Evolutionary conservation across 1,140 invertebrate genomes (phyloP).

Genomic region (Drosophila sp.): DNA sequence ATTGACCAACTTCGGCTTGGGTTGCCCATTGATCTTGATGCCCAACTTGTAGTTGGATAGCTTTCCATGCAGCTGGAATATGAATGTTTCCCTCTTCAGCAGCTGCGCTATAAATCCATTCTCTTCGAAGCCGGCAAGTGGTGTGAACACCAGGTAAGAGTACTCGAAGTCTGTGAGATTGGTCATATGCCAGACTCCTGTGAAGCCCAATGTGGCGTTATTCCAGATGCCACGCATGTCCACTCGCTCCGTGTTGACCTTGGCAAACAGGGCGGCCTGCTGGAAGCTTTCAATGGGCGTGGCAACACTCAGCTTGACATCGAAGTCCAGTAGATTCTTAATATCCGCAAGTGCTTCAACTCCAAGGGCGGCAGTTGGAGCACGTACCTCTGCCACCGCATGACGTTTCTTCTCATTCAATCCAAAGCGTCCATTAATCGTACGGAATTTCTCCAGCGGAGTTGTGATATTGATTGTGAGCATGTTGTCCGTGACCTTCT

Average conservation of each 20-base stretch:
- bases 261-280: constrained; percentile 85
- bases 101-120: constrained; percentile 90
- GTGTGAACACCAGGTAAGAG: constrained; percentile 90
- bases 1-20: constrained; percentile 85
- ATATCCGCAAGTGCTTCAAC: constrained; percentile 88
- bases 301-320: constrained; percentile 89
- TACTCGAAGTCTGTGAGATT: constrained; percentile 90
- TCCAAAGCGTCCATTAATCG: constrained; percentile 88
- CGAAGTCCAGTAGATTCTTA: constrained; percentile 87
- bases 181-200: constrained; percentile 90
- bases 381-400: constrained; percentile 89
- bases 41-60: constrained; percentile 88
- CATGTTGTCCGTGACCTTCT: constrained; percentile 88
- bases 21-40: constrained; percentile 85
- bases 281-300: constrained; percentile 89
- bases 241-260: constrained; percentile 80
- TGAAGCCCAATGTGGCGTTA: constrained; percentile 89
- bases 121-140: constrained; percentile 89
- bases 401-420: constrained; percentile 89
- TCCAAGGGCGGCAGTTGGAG: constrained; percentile 88
- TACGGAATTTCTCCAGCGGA: constrained; percentile 88
- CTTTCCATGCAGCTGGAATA: constrained; percentile 89
- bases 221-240: constrained; percentile 91
- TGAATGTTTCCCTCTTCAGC: constrained; percentile 86
- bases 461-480: constrained; percentile 90